Conservation (phyloP, 2,888 invertebrate genomes). For the Apamea monoglypha region DNA sequence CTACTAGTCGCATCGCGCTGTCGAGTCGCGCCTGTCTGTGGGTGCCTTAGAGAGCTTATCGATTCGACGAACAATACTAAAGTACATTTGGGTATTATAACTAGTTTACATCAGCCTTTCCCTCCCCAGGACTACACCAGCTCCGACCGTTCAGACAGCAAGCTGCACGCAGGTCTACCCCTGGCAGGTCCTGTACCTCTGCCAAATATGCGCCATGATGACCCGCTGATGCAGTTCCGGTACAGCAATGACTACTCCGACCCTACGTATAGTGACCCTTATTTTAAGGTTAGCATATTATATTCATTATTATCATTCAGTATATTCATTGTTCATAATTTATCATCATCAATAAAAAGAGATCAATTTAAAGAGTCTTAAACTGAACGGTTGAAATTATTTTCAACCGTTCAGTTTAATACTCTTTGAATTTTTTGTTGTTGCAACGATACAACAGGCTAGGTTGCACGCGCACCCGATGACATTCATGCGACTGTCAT, state of each 20-base stretch:
- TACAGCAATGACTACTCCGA: slow-evolving; percentile 95
- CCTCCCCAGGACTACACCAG: slow-evolving; percentile 87
- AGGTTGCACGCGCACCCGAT: background rate
- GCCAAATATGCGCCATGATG: slow-evolving; percentile 91
- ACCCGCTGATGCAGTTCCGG: slow-evolving; percentile 85
- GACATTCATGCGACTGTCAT: too few species aligned
- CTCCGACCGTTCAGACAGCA: slow-evolving; percentile 87
- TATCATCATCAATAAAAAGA: background rate
- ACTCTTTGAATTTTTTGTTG: background rate
- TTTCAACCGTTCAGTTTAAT: background rate
- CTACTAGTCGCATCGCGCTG: too few species aligned
- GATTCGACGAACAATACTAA: too few species aligned
- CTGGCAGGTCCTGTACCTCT: slow-evolving; percentile 95
- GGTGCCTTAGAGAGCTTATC: too few species aligned
- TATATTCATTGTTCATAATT: background rate
- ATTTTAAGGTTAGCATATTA: slow-evolving; percentile 86
- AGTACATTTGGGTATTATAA: background rate
- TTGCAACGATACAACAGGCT: background rate
- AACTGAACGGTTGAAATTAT: too few species aligned
- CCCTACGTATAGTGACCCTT: slow-evolving; percentile 91
- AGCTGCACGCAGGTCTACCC: slow-evolving; percentile 90
- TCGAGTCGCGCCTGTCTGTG: too few species aligned
- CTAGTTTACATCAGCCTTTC: background rate
- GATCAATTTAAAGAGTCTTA: too few species aligned
- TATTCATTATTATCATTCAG: too few species aligned